Evolutionary conservation across 2,797 vertebrate genomes (phyloP).

Genomic region (Sebastolobus alascanus): DNA sequence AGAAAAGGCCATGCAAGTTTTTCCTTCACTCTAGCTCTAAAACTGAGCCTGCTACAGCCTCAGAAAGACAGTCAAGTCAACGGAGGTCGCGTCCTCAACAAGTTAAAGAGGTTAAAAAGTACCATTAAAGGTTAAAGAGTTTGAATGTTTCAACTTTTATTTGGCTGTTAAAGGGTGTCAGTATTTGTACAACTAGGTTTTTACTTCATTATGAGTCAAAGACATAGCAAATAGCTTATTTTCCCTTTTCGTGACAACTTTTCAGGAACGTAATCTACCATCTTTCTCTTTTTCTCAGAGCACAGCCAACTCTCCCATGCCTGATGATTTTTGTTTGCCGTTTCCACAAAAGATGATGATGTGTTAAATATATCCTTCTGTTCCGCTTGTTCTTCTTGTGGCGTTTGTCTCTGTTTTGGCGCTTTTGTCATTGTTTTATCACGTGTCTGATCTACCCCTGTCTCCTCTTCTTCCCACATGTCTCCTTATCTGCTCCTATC

Average conservation of each 20-base stretch:
- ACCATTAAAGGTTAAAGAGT: slow-evolving; percentile 15
- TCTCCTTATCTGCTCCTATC: slow-evolving; percentile 67
- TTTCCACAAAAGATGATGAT: slow-evolving; percentile 48
- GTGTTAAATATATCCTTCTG: slow-evolving; percentile 68
- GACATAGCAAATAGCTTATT: slow-evolving; percentile 25
- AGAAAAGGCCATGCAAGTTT: no score
- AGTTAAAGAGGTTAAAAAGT: neutral
- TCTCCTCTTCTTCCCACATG: slow-evolving; percentile 51
- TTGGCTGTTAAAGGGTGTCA: neutral
- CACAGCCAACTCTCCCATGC: slow-evolving; percentile 13
- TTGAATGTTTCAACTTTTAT: neutral
- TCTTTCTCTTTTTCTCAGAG: slow-evolving; percentile 25
- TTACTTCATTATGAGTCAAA: neutral
- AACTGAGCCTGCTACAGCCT: no score
- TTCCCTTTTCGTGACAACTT: slow-evolving; percentile 39
- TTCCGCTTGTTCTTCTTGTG: slow-evolving; percentile 41
- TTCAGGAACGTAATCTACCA: slow-evolving; percentile 43
- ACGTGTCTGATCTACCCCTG: slow-evolving; percentile 55
- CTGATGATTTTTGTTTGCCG: slow-evolving; percentile 55
- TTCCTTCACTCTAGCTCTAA: no score
- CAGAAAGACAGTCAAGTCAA: no score
- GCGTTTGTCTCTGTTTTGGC: slow-evolving; percentile 56
- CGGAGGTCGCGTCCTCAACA: no score
- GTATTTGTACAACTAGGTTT: neutral
- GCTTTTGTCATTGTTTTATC: slow-evolving; percentile 73